Percentiles rank a stretch among this genome's conserved stretches.
phyloP scores from a whole-genome alignment of 2,888 invertebrate genomes.

The Cephus nigrinus region DNA sequence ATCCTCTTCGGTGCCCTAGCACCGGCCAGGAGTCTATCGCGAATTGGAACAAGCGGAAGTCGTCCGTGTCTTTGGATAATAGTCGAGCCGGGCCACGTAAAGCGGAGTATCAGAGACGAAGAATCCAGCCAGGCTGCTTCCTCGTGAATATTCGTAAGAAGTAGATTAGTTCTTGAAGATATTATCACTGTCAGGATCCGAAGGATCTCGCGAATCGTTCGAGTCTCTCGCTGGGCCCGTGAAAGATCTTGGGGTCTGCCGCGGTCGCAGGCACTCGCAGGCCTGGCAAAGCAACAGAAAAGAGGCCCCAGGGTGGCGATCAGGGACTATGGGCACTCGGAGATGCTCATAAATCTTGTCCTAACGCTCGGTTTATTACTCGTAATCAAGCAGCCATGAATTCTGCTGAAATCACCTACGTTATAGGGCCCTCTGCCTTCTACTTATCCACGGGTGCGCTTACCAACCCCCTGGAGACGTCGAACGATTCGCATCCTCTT shows the following conservation, averaged over 20 bases:
- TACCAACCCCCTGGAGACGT: constrained; percentile 18
- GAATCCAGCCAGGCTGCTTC: not conserved
- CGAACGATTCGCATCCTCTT: not conserved
- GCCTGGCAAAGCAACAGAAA: constrained; percentile 32
- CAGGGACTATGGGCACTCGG: constrained; percentile 55
- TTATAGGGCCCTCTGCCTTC: constrained; percentile 51
- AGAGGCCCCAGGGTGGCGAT: constrained; percentile 53
- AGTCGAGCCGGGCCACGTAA: not conserved
- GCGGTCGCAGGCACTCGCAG: constrained; percentile 17
- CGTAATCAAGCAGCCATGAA: constrained; percentile 66
- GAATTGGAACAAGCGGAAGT: not conserved
- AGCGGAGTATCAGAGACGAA: not conserved
- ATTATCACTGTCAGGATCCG: not conserved
- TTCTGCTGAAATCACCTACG: constrained; percentile 64
- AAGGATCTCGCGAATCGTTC: not conserved
- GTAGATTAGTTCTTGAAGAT: not conserved
- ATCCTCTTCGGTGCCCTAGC: constrained; percentile 18
- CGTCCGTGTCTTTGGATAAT: not conserved
- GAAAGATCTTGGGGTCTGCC: constrained; percentile 18
- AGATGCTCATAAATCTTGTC: constrained; percentile 64
- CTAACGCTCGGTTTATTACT: constrained; percentile 65
- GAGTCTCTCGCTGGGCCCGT: not conserved
- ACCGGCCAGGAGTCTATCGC: constrained; percentile 15
- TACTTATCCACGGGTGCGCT: constrained; percentile 52
- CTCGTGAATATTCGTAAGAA: not conserved